Conservation (phyloP, 2,888 invertebrate genomes). For the Troilus luridus region DNA sequence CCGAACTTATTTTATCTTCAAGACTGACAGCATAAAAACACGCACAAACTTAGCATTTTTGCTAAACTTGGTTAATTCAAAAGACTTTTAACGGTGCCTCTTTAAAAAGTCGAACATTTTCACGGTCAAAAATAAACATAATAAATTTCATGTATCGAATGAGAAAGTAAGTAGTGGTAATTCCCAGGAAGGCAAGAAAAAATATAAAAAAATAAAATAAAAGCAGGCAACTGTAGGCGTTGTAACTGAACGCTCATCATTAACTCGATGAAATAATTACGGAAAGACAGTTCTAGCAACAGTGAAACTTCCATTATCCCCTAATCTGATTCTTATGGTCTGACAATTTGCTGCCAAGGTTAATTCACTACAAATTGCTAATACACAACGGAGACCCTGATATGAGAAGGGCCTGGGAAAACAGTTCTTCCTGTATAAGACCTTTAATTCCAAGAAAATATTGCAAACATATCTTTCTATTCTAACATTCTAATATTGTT, state of each 20-base stretch:
- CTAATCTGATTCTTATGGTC: constrained; percentile 15
- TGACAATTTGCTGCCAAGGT: neutral
- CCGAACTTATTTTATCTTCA: too few relatives aligned
- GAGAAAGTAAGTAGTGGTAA: too few relatives aligned
- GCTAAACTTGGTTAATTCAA: too few relatives aligned
- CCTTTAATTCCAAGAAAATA: neutral
- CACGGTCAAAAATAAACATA: too few relatives aligned
- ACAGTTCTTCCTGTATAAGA: neutral
- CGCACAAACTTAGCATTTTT: too few relatives aligned
- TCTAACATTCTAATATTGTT: too few relatives aligned
- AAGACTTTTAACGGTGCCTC: too few relatives aligned
- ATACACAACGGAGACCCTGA: neutral
- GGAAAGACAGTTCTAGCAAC: neutral
- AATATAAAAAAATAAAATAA: neutral
- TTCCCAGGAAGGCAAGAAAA: neutral
- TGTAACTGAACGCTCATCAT: neutral
- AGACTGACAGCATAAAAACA: too few relatives aligned
- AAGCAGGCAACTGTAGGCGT: neutral
- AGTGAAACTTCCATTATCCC: neutral
- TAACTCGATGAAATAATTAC: constrained; percentile 3
- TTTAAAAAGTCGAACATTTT: too few relatives aligned
- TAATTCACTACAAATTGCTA: constrained; percentile 10
- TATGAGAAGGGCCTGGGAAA: neutral
- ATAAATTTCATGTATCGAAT: too few relatives aligned
- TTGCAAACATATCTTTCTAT: too few relatives aligned